phyloP scores from a whole-genome alignment of 2,797 vertebrate species.

The Peromyscus aztecus region DNA sequence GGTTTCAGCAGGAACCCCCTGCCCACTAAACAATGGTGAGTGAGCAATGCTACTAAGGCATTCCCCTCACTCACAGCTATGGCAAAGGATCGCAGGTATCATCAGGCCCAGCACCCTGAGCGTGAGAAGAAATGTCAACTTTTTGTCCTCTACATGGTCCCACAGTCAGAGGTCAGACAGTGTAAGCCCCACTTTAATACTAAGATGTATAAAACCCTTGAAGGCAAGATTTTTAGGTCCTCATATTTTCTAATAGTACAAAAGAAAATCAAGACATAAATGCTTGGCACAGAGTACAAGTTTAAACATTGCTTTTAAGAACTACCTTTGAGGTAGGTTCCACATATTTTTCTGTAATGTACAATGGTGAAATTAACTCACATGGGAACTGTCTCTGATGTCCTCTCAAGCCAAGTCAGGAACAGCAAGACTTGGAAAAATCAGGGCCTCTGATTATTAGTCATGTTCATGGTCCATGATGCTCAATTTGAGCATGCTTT shows the following conservation, averaged over 20 bases:
- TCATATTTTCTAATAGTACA: neutral
- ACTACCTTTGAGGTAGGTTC: neutral
- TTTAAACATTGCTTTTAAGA: neutral
- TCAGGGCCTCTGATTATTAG: neutral
- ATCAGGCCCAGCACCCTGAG: neutral
- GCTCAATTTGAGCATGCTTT: neutral
- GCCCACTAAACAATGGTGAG: neutral
- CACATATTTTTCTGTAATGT: rapidly evolving
- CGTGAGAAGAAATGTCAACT: neutral
- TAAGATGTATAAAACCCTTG: neutral
- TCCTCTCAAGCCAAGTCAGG: neutral
- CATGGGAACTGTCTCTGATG: rapidly evolving
- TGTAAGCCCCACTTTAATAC: neutral
- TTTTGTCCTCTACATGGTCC: neutral
- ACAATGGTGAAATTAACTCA: neutral
- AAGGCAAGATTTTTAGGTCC: neutral
- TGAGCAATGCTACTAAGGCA: neutral
- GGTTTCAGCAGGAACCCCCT: neutral
- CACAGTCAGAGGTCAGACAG: neutral
- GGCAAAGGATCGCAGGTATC: neutral
- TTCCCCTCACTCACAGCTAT: rapidly evolving
- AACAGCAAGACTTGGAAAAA: neutral
- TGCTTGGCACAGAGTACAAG: neutral
- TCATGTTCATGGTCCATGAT: neutral
- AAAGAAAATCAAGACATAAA: neutral